Base-by-base conservation (phyloP, 2,797 vertebrate species). In the Myripristis murdjan region DNA sequence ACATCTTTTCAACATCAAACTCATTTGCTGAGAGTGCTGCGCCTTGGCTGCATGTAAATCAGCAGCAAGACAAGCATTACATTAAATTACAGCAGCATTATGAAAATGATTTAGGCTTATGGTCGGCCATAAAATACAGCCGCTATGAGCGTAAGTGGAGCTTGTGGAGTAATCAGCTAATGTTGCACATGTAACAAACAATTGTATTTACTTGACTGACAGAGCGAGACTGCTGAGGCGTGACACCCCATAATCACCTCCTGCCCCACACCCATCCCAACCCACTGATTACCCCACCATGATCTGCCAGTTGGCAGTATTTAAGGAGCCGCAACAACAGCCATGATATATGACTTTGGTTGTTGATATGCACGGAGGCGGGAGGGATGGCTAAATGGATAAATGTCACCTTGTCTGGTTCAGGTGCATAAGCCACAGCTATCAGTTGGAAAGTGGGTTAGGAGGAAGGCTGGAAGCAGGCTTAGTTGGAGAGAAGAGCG, bases 121-220 rank as follows among this genome's bases (percentile, higher is more conserved):
- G 79, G 80, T 56, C 49, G 39, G 73, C 82, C 62, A 85, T 90
- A 88, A 91, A 89, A 66, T 53, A 68, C 56, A 16, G 63, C 51
- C 23, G 10, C 48, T 24, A 23, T 5, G 33, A 35, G 33, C 35
- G 1, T 64, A 81, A 88, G 76, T 82, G 70, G 80, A 80, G 77
- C 76, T 65, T 49, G 81, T 68, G 77, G 84, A 88, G 84, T 75
- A 83, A 88, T 91, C 83, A 84, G 69, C 79, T 88, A 86, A 88
- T 91, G 86, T 84, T 83, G 68, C 64, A 70, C 80, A 82, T 82
- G 82, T 81, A 81, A 76, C 79, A 78, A 80, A 84, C 75, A 68
- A 64, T 77, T 57, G 74, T 84, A 82, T 85, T 75, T 85, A 88
- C 87, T 77, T 14, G 14, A 35, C 76, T 81, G 77, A 75, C 66